phyloP scores from a whole-genome alignment of 2,888 invertebrate genomes.

The Cephus pulcher region DNA sequence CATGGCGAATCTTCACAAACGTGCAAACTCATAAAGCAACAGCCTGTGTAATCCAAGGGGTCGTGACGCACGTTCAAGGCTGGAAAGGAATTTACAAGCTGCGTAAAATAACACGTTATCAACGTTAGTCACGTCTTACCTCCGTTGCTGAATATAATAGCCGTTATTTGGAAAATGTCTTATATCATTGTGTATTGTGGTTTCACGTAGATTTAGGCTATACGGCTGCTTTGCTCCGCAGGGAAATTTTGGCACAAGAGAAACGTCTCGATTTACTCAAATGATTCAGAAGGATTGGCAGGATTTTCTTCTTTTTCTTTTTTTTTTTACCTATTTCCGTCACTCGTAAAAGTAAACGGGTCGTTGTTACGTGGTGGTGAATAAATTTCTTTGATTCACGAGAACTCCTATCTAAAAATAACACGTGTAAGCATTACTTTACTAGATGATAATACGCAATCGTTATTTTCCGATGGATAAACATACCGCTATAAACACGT shows the following conservation, averaged over 20 bases:
- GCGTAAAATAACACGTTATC: background rate
- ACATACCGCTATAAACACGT: background rate
- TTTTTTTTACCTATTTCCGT: background rate
- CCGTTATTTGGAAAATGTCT: background rate
- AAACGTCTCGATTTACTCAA: background rate
- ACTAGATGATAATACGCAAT: background rate
- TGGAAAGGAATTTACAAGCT: background rate
- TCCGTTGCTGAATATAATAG: background rate
- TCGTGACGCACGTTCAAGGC: background rate
- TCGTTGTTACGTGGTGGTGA: background rate
- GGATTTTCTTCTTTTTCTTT: background rate
- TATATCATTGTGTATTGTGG: background rate
- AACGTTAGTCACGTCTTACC: background rate
- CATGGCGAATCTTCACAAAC: slow-evolving; percentile 48
- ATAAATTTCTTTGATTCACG: background rate
- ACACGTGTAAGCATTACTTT: background rate
- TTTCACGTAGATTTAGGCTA: background rate
- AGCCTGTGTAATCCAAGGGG: slow-evolving; percentile 21
- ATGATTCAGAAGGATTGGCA: background rate
- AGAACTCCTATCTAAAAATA: background rate
- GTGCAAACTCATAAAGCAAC: slow-evolving; percentile 50
- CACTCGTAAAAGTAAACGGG: background rate
- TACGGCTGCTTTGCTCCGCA: background rate
- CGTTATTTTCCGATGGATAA: background rate
- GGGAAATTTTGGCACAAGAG: background rate